Percentiles rank a stretch among this genome's conserved stretches.
Evolutionary conservation across 2,888 invertebrate genomes (phyloP).

Genomic region (Bugula neritina): DNA sequence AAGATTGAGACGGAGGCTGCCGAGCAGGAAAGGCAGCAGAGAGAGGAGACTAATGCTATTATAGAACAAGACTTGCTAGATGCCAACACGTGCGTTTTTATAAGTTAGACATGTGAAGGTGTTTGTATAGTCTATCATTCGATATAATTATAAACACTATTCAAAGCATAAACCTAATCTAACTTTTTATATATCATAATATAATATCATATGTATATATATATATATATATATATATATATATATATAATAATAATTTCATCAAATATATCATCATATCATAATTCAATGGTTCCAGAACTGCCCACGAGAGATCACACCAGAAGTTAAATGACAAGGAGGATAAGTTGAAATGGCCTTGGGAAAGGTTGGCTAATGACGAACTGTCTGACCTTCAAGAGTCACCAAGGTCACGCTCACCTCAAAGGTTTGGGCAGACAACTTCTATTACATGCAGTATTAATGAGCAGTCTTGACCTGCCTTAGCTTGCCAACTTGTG

Average conservation of each 20-base stretch:
- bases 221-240: too few relatives aligned
- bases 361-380: slow-evolving; percentile 48
- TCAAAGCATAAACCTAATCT: too few relatives aligned
- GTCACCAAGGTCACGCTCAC: slow-evolving; percentile 15
- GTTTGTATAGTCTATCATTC: too few relatives aligned
- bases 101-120: too few relatives aligned
- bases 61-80: slow-evolving; percentile 16
- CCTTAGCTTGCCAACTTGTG: too few relatives aligned
- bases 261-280: too few relatives aligned
- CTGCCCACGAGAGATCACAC: slow-evolving; percentile 44
- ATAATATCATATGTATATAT: too few relatives aligned
- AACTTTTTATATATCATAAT: too few relatives aligned
- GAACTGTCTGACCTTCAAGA: slow-evolving; percentile 29
- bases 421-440: not conserved
- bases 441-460: too few relatives aligned
- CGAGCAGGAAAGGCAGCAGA: not conserved
- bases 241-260: too few relatives aligned
- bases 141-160: too few relatives aligned
- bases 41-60: slow-evolving; percentile 14
- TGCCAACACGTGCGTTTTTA: slow-evolving; percentile 17
- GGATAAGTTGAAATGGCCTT: slow-evolving; percentile 49
- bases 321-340: slow-evolving; percentile 40
- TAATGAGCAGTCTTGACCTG: too few relatives aligned
- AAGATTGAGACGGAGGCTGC: slow-evolving; percentile 21
- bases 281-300: slow-evolving; percentile 31